phyloP scores from a whole-genome alignment of 2,797 vertebrate species.

The Margarornis squamiger region DNA sequence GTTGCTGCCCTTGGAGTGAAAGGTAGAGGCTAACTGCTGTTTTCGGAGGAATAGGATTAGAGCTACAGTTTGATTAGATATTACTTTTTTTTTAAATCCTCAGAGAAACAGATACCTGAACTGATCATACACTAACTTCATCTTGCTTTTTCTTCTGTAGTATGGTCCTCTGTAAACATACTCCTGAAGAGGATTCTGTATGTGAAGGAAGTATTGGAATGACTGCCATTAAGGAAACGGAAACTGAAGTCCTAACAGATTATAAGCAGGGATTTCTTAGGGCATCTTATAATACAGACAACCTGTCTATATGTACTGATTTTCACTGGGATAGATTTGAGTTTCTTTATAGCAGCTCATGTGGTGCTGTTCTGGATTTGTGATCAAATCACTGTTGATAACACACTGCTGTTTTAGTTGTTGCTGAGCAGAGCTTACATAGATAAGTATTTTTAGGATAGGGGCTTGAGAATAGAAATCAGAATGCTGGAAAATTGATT shows the following conservation, averaged over 20 bases:
- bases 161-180: background rate
- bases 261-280: background rate
- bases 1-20: background rate
- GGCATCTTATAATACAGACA: background rate
- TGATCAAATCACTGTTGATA: background rate
- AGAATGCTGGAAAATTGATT: background rate
- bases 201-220: background rate
- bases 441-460: background rate
- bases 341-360: background rate
- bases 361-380: background rate
- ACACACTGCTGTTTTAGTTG: background rate
- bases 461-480: background rate
- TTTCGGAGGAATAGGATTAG: background rate
- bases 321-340: background rate
- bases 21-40: background rate
- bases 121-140: background rate
- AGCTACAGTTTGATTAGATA: background rate
- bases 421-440: background rate
- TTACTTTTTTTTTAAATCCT: background rate
- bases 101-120: background rate
- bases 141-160: background rate
- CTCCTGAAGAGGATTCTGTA: background rate
- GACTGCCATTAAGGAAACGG: background rate
- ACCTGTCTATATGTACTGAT: accelerated
- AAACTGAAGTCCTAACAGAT: background rate